Base-by-base conservation (phyloP, 2,113 vertebrate species). In the Porphyrio hochstetteri region DNA sequence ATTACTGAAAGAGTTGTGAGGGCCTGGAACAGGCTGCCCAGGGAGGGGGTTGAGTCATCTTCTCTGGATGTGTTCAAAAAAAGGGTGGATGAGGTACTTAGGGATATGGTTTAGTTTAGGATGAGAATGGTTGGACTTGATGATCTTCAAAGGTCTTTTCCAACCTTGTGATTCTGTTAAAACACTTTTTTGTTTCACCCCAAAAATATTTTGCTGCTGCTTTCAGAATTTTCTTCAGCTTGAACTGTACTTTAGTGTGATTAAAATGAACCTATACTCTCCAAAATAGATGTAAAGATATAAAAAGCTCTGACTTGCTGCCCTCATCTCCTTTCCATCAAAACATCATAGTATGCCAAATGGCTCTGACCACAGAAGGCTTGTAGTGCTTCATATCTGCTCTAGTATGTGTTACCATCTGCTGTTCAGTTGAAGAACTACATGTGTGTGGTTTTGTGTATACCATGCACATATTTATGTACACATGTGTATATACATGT, bases 251-350 rank as follows among this genome's bases (percentile, higher is more conserved):
- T 56, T 74, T 17, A 31, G 42, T 56, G 19, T n/a, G 76, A 70
- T 29, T 82, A 86, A 90, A 88, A 92, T 28, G 19, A n/a, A 81
- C 31, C 23, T 53, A n/a, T 78, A 55, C 40, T 67, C 81, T 90
- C 79, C 23, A 53, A 81, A 90, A 46, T 28, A 59, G 74, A 52
- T 83, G 12, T 36, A 89, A 53, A 78, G 42, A 61, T 28, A 3
- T 10, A 85, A 92, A 69, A 12, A 79, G 76, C 42, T 88, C 53
- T 52, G 70, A 93, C 64, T 42, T 6, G 38, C 2, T 71, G 60
- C 12, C 19, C 12, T 19, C 16, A 46, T 52, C 48, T 59, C 19
- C 44, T 69, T 29, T 64, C 16, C n/a, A 25, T 53, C 31, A 50
- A 59, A 71, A 97, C n/a, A 13, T 82, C 38, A 44, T 27, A 40